These are phyloP conservation scores for Trachymyrmex septentrionalis DNA, from an alignment of 1,140 invertebrate species.

Conservation along the genomic window DNA sequence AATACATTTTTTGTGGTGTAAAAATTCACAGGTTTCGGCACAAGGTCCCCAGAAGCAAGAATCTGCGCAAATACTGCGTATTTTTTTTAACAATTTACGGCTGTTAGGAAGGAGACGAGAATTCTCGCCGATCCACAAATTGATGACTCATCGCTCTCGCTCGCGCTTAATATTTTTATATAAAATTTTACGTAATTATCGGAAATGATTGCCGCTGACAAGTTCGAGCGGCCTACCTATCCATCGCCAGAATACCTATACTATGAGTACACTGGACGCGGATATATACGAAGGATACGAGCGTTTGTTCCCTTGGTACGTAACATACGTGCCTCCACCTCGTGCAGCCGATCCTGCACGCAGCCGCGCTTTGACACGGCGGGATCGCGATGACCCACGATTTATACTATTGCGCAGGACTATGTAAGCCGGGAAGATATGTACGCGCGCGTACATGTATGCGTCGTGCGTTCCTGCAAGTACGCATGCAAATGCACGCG, in stretches of 20 bases:
- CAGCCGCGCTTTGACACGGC: conserved; percentile 71
- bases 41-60: background rate
- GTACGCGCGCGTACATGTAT: background rate
- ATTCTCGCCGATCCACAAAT: background rate
- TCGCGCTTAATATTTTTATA: conserved; percentile 29
- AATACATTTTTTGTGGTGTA: background rate
- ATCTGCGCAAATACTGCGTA: background rate
- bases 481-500: conserved; percentile 82
- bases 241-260: conserved; percentile 30
- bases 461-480: background rate
- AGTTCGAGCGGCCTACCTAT: conserved; percentile 46
- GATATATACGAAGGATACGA: conserved; percentile 19
- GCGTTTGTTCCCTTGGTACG: conserved; percentile 37
- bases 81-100: conserved; percentile 20
- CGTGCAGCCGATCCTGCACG: conserved; percentile 43
- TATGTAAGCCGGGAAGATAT: conserved; percentile 44
- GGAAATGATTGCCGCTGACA: conserved; percentile 55
- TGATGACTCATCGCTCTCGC: conserved; percentile 36
- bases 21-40: conserved; percentile 33
- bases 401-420: conserved; percentile 75
- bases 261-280: conserved; percentile 33
- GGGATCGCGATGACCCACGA: conserved; percentile 81
- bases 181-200: conserved; percentile 49
- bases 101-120: conserved; percentile 20
- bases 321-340: conserved; percentile 17